A percentile compares a stretch with the other conserved stretches of the same genome.
Evolutionary conservation across 2,113 vertebrate genomes (phyloP).

Genomic region (Channa maculata): DNA sequence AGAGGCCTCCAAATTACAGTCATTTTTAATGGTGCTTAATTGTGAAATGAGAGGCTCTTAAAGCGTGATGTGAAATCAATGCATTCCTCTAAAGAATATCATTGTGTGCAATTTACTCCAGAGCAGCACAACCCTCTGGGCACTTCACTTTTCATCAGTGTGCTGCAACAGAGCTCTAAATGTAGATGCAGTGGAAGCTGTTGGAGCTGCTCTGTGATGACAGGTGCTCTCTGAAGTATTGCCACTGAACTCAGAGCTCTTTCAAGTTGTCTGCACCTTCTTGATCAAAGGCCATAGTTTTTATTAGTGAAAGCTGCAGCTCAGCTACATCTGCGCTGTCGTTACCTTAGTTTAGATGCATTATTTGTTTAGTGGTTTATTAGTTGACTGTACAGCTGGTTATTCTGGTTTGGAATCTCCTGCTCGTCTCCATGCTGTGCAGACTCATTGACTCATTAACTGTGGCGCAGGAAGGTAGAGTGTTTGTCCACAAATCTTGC

Average conservation of each 20-base stretch:
- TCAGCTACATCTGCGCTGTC: too few relatives aligned
- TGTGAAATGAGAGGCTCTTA: conserved; percentile 17
- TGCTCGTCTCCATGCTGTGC: too few relatives aligned
- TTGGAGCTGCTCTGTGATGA: conserved; percentile 3
- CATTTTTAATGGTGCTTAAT: conserved; percentile 3
- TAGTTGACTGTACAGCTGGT: too few relatives aligned
- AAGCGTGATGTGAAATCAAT: background rate
- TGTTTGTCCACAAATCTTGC: too few relatives aligned
- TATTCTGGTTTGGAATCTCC: too few relatives aligned
- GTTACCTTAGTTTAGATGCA: too few relatives aligned
- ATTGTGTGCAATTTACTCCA: background rate
- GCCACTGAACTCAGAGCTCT: background rate
- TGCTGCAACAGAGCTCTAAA: background rate
- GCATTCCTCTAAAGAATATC: conserved; percentile 3
- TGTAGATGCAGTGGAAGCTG: conserved; percentile 1
- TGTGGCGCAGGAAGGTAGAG: too few relatives aligned
- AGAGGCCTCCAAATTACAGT: background rate
- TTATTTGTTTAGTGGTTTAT: too few relatives aligned
- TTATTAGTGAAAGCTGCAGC: too few relatives aligned
- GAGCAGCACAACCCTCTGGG: background rate
- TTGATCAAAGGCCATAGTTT: conserved; percentile 45
- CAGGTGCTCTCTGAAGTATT: conserved; percentile 3
- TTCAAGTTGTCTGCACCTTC: conserved; percentile 3
- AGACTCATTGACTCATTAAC: too few relatives aligned
- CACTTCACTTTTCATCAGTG: background rate